Percentiles rank a stretch among this genome's conserved stretches.
These are phyloP conservation scores for Molorchus minor DNA, from an alignment of 2,888 invertebrate species.

Conservation along the genomic window DNA sequence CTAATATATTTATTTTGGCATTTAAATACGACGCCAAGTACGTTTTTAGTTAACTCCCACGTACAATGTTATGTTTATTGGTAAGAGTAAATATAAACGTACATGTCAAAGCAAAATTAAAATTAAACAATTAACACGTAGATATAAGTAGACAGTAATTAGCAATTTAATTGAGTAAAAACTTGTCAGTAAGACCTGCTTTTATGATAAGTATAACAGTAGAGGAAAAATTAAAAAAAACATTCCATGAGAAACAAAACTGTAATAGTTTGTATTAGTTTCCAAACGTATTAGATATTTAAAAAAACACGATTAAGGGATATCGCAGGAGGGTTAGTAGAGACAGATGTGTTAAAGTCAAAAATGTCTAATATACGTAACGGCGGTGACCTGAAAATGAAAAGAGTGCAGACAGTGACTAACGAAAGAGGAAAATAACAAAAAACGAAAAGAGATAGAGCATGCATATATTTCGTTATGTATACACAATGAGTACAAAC, in stretches of 20 bases:
- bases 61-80: too few species aligned
- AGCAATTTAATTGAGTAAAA: too few species aligned
- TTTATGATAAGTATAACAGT: neutral
- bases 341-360: slow-evolving; percentile 34
- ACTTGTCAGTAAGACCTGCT: too few species aligned
- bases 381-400: slow-evolving; percentile 73
- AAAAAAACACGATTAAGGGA: slow-evolving; percentile 15
- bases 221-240: slow-evolving; percentile 5
- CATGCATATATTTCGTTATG: slow-evolving; percentile 54
- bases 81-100: too few species aligned
- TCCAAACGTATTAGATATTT: slow-evolving; percentile 6
- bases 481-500: slow-evolving; percentile 47
- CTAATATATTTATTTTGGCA: too few species aligned
- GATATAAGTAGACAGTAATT: too few species aligned
- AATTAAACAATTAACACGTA: too few species aligned
- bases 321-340: slow-evolving; percentile 27
- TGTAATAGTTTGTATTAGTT: slow-evolving; percentile 13
- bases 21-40: too few species aligned
- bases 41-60: too few species aligned
- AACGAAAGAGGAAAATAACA: slow-evolving; percentile 46
- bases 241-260: slow-evolving; percentile 26
- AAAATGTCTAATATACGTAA: slow-evolving; percentile 68
- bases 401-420: slow-evolving; percentile 55
- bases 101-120: too few species aligned
- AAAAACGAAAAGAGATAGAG: slow-evolving; percentile 47